Percentiles rank a stretch among this genome's conserved stretches.
phyloP scores from a whole-genome alignment of 2,113 vertebrate species.

The Erinaceus europaeus region DNA sequence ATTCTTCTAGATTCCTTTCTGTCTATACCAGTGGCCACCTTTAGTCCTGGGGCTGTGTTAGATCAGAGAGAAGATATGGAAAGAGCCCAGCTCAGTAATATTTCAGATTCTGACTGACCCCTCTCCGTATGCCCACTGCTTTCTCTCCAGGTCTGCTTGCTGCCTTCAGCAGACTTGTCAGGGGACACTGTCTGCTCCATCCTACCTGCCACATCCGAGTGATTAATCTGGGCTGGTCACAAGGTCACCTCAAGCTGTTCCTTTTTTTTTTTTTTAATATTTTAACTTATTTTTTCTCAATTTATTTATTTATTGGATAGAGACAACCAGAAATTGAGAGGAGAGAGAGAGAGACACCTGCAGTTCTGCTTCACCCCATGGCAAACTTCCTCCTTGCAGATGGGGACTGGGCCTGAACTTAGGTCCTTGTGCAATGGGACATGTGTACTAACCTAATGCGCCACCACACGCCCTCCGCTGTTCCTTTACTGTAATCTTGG shows the following conservation, averaged over 20 bases:
- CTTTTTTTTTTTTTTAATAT: background rate
- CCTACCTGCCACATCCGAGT: background rate
- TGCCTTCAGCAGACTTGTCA: rapidly evolving
- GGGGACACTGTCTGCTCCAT: background rate
- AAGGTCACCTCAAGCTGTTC: too few species aligned
- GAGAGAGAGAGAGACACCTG: too few species aligned
- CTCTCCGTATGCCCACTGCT: background rate
- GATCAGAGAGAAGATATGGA: background rate
- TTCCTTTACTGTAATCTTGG: too few species aligned
- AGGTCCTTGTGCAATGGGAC: too few species aligned
- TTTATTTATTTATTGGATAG: too few species aligned
- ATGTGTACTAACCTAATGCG: too few species aligned
- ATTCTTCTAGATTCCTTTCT: background rate
- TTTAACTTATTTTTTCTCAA: background rate
- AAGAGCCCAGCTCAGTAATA: background rate
- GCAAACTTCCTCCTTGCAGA: too few species aligned
- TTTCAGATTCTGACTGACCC: background rate
- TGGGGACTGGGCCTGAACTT: too few species aligned
- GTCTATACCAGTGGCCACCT: background rate
- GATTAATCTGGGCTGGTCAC: background rate
- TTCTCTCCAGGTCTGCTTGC: background rate
- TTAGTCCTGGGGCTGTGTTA: background rate
- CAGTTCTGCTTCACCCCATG: too few species aligned
- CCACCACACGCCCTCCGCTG: too few species aligned
- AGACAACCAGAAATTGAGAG: too few species aligned